phyloP scores from a whole-genome alignment of 92 coral and sea anemone genomes.

The Zoanthus solanderi region DNA sequence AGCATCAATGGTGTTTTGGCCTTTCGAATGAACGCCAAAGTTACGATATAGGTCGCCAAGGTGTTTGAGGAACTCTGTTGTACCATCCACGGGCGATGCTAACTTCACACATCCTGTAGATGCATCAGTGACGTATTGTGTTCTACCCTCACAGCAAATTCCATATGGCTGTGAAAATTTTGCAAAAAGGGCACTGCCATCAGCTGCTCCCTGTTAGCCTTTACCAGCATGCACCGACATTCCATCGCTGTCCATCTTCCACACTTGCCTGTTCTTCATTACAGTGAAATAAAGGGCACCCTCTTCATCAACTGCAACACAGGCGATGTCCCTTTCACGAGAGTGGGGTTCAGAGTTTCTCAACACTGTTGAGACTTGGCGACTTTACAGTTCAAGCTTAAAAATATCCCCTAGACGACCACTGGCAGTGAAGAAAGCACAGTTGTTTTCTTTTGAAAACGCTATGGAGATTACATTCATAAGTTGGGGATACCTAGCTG shows the following conservation, averaged over 20 bases:
- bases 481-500: too few relatives aligned
- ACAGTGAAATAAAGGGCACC: conserved; percentile 35
- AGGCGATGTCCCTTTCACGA: conserved; percentile 41
- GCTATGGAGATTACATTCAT: conserved; percentile 9
- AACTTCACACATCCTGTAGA: conserved; percentile 29
- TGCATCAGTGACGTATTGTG: conserved; percentile 19
- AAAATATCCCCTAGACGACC: conserved; percentile 40
- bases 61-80: background rate
- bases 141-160: conserved; percentile 29
- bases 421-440: conserved; percentile 29
- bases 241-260: conserved; percentile 42
- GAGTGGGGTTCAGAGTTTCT: conserved; percentile 27
- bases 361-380: conserved; percentile 42
- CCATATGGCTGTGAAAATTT: conserved; percentile 49
- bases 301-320: conserved; percentile 40
- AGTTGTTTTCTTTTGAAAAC: background rate
- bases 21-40: background rate
- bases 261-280: conserved; percentile 34
- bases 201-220: conserved; percentile 48
- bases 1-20: background rate
- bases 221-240: conserved; percentile 45
- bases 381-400: conserved; percentile 13
- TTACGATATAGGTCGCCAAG: background rate
- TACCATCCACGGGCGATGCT: conserved; percentile 15
- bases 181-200: conserved; percentile 44